phyloP scores from a whole-genome alignment of 2,113 vertebrate genomes.

The Gavialis gangeticus region DNA sequence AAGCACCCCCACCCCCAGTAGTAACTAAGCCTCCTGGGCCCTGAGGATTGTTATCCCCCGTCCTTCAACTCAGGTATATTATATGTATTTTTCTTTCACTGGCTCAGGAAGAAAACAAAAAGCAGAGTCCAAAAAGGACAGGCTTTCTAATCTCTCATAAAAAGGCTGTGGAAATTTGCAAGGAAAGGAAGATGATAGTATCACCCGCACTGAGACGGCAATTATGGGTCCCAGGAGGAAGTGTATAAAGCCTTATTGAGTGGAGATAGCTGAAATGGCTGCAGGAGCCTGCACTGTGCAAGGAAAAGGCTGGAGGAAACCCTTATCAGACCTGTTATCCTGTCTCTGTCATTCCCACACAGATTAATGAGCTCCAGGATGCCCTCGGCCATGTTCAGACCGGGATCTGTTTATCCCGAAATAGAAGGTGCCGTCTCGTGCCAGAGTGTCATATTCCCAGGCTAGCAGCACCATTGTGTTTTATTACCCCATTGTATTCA shows the following conservation, averaged over 20 bases:
- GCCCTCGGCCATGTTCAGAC: constrained; percentile 74
- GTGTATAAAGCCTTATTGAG: constrained; percentile 70
- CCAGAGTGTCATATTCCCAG: constrained; percentile 78
- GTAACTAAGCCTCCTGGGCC: background rate
- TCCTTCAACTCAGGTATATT: constrained; percentile 29
- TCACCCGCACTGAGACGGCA: constrained; percentile 59
- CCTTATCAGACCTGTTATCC: constrained; percentile 82
- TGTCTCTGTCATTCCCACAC: constrained; percentile 81
- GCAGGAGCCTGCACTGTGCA: constrained; percentile 28
- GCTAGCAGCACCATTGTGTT: constrained; percentile 82
- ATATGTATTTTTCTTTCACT: constrained; percentile 31
- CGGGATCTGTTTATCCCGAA: constrained; percentile 74
- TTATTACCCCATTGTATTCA: constrained; percentile 83
- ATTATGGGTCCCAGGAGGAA: constrained; percentile 76
- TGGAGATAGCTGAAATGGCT: constrained; percentile 19
- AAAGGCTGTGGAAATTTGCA: constrained; percentile 71
- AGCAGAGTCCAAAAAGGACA: constrained; percentile 49
- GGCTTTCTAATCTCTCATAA: constrained; percentile 69
- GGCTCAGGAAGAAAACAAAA: constrained; percentile 65
- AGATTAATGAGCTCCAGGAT: constrained; percentile 83
- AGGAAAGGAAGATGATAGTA: constrained; percentile 72
- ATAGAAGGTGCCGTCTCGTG: constrained; percentile 80
- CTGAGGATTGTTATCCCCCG: background rate
- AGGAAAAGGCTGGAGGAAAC: constrained; percentile 82
- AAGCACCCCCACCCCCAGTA: background rate